Percentiles rank a stretch among this genome's conserved stretches.
These are phyloP conservation scores for Drosophila bifasciata DNA, from an alignment of 1,140 invertebrate genomes.

Conservation along the genomic window DNA sequence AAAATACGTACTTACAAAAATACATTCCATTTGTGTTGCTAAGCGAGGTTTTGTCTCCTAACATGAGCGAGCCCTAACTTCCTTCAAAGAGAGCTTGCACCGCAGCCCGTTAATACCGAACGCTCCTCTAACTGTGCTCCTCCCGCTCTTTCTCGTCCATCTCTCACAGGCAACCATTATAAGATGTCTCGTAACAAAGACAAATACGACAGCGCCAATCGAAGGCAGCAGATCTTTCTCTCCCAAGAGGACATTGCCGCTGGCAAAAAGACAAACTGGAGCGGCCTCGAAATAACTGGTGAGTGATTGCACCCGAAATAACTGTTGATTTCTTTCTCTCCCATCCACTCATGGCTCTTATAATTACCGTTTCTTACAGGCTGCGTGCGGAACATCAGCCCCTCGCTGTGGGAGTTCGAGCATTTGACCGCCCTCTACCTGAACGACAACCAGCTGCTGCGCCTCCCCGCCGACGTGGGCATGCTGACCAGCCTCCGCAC, in stretches of 20 bases:
- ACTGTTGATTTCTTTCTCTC: not conserved
- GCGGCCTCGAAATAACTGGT: constrained; percentile 90
- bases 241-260: constrained; percentile 94
- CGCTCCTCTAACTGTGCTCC: constrained; percentile 1
- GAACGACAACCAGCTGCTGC: constrained; percentile 96
- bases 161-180: constrained; percentile 79
- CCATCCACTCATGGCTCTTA: not conserved
- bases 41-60: constrained; percentile 74
- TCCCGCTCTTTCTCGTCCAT: constrained; percentile 1
- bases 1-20: constrained; percentile 37
- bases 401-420: constrained; percentile 94
- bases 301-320: not conserved
- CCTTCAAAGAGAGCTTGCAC: constrained; percentile 43
- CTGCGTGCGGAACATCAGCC: constrained; percentile 95
- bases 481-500: constrained; percentile 92
- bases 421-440: constrained; percentile 97
- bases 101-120: constrained; percentile 14
- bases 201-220: constrained; percentile 90
- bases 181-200: constrained; percentile 88
- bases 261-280: constrained; percentile 96
- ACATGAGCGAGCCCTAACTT: constrained; percentile 78
- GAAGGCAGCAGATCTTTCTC: constrained; percentile 95
- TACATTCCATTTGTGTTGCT: constrained; percentile 57
- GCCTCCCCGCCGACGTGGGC: constrained; percentile 94
- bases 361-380: constrained; percentile 87